Evolutionary conservation across 1,140 invertebrate genomes (phyloP).

Genomic region (Zeugodacus cucurbitae): DNA sequence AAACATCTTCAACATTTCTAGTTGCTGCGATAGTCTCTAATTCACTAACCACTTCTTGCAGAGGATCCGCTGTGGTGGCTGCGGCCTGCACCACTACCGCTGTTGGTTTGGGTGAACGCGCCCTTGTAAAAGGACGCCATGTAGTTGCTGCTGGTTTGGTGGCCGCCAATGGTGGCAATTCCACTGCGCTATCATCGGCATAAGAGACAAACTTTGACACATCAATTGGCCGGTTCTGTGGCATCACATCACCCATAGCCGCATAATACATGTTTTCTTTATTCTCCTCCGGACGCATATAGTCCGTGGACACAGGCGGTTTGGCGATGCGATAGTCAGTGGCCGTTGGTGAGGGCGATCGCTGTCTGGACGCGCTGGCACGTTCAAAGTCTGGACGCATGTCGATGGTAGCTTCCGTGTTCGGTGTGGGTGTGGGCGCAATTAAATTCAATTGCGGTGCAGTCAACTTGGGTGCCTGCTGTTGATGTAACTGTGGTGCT

Average conservation of each 20-base stretch:
- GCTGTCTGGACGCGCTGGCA: constrained; percentile 38
- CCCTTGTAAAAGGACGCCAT: background rate
- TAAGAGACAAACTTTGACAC: constrained; percentile 51
- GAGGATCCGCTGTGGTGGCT: constrained; percentile 47
- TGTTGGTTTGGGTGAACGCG: background rate
- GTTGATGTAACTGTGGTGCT: background rate
- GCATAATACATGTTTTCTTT: constrained; percentile 49
- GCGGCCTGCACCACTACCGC: background rate
- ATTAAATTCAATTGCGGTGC: constrained; percentile 59
- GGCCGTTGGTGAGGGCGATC: constrained; percentile 50
- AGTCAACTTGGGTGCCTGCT: background rate
- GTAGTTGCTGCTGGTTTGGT: background rate
- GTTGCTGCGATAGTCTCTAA: constrained; percentile 54
- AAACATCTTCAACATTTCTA: constrained; percentile 55
- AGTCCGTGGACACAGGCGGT: constrained; percentile 55
- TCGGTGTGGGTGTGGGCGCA: constrained; percentile 55
- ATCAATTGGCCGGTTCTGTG: constrained; percentile 62
- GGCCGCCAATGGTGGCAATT: background rate
- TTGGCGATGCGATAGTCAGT: constrained; percentile 58
- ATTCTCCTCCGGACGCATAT: constrained; percentile 59
- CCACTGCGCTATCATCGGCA: constrained; percentile 37
- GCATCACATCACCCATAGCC: constrained; percentile 47
- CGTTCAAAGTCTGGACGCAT: constrained; percentile 49
- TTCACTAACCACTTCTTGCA: constrained; percentile 55
- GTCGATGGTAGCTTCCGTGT: constrained; percentile 46